Evolutionary conservation across 2,888 invertebrate genomes (phyloP).

Genomic region (Cheilosia pagana): DNA sequence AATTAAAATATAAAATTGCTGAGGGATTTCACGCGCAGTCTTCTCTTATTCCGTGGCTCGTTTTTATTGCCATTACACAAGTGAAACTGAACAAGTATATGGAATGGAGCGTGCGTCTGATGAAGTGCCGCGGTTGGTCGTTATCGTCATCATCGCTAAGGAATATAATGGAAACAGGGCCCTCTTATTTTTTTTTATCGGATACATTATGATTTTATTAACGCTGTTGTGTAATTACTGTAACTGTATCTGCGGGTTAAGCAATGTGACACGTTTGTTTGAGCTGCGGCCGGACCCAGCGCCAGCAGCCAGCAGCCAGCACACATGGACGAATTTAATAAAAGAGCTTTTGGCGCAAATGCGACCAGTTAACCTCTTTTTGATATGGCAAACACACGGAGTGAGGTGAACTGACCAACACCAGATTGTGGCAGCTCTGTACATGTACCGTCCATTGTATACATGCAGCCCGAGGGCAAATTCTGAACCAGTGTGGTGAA

Average conservation of each 20-base stretch:
- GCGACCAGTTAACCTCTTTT: conserved; percentile 20
- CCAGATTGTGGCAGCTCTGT: not conserved
- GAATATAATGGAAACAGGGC: conserved; percentile 31
- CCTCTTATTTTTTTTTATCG: conserved; percentile 46
- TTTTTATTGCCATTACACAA: conserved; percentile 50
- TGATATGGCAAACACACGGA: not conserved
- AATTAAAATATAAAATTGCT: conserved; percentile 70
- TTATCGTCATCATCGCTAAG: conserved; percentile 27
- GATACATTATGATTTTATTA: conserved; percentile 59
- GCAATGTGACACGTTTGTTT: conserved; percentile 33
- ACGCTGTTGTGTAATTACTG: conserved; percentile 66
- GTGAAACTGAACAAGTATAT: conserved; percentile 25
- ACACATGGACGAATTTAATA: conserved; percentile 26
- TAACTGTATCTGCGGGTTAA: conserved; percentile 67
- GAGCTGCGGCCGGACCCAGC: not conserved
- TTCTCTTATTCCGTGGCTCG: conserved; percentile 44
- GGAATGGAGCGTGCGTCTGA: not conserved
- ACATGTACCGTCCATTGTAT: not conserved
- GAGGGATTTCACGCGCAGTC: conserved; percentile 44
- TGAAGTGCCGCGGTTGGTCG: conserved; percentile 30
- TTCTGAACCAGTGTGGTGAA: not conserved
- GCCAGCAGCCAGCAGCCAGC: not conserved
- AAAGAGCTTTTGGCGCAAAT: conserved; percentile 12
- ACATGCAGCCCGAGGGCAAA: not conserved
- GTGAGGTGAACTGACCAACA: conserved; percentile 11